These are phyloP conservation scores for Epinotia brunnichana DNA, from an alignment of 2,888 invertebrate species.

Conservation along the genomic window DNA sequence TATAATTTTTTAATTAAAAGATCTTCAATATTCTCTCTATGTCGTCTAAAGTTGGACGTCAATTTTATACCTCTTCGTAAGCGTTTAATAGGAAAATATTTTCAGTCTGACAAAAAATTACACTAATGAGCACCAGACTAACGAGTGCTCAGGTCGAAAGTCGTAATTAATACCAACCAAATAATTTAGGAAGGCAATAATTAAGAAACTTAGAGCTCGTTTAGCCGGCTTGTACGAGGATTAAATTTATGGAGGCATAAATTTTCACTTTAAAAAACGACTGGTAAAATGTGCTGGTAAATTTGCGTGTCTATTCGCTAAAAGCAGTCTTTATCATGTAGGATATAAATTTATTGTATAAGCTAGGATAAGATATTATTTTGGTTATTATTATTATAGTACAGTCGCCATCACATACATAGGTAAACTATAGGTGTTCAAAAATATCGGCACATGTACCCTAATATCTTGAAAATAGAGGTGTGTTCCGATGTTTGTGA, in stretches of 20 bases:
- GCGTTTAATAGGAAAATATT: background rate
- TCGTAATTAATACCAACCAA: constrained; percentile 36
- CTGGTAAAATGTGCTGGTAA: constrained; percentile 17
- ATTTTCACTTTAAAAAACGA: constrained; percentile 26
- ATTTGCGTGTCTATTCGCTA: constrained; percentile 14
- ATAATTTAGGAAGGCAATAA: constrained; percentile 41
- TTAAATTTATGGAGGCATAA: constrained; percentile 32
- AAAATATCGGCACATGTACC: too few species aligned
- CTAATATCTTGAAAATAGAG: too few species aligned
- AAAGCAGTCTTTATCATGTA: background rate
- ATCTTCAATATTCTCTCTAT: background rate
- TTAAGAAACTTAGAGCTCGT: constrained; percentile 41
- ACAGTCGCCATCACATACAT: too few species aligned
- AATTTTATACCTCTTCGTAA: background rate
- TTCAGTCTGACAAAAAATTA: constrained; percentile 24
- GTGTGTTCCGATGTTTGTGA: too few species aligned
- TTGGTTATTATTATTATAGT: background rate
- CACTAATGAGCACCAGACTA: constrained; percentile 33
- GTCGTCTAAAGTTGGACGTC: background rate
- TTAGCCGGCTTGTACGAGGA: constrained; percentile 26
- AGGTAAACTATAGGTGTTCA: too few species aligned
- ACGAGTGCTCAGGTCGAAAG: constrained; percentile 35
- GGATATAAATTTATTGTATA: background rate
- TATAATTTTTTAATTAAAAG: background rate
- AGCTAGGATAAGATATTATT: background rate